Conservation (phyloP, 1,140 invertebrate genomes). For the Caerostris darwini region DNA sequence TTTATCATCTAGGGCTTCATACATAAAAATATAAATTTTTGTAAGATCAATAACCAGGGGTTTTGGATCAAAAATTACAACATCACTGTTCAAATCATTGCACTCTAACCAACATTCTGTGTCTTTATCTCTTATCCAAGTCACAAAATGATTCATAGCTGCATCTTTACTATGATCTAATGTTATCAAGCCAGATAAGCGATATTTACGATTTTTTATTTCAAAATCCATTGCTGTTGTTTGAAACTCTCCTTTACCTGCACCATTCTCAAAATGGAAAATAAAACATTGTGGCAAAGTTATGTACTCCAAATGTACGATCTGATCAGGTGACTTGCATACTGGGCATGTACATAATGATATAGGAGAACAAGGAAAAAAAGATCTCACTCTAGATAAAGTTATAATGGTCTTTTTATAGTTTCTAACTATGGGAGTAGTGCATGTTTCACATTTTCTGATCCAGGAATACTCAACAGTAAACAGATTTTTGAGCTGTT, state of each 20-base stretch:
- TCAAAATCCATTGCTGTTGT: not conserved
- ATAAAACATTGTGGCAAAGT: slow-evolving; percentile 47
- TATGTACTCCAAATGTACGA: not conserved
- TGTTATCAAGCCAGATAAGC: slow-evolving; percentile 46
- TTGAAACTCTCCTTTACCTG: slow-evolving; percentile 30
- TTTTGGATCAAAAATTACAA: not conserved
- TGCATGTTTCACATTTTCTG: slow-evolving; percentile 25
- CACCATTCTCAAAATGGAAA: slow-evolving; percentile 72
- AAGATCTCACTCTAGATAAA: slow-evolving; percentile 18
- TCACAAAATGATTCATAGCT: slow-evolving; percentile 52
- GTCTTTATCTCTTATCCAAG: slow-evolving; percentile 42
- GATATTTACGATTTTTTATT: slow-evolving; percentile 18
- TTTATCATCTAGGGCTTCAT: slow-evolving; percentile 51
- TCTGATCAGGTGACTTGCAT: slow-evolving; percentile 33
- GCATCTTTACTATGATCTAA: not conserved
- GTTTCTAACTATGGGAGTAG: not conserved
- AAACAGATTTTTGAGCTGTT: not conserved
- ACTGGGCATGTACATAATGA: not conserved
- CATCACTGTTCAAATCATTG: slow-evolving; percentile 43
- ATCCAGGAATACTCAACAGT: not conserved
- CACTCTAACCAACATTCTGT: slow-evolving; percentile 45
- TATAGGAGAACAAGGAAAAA: not conserved
- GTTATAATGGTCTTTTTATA: slow-evolving; percentile 62
- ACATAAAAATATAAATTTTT: slow-evolving; percentile 30
- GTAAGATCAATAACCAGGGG: not conserved